Conservation (phyloP, 2,888 invertebrate species). For the Syrphus vitripennis region DNA sequence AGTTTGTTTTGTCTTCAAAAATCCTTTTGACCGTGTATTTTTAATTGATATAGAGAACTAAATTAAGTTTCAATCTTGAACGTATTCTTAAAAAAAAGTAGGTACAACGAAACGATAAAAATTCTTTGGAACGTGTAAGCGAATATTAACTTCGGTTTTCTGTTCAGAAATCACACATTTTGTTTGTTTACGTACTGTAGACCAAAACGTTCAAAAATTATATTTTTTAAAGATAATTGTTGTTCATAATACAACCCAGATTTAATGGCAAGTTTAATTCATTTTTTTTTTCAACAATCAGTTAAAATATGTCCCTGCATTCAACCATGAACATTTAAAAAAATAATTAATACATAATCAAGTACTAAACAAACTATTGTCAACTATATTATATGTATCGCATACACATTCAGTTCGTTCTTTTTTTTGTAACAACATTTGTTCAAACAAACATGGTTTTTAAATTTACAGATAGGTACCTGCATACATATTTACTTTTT, state of each 20-base stretch:
- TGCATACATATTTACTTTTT: background rate
- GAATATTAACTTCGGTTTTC: too few relatives aligned
- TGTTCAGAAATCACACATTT: too few relatives aligned
- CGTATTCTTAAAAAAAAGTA: too few relatives aligned
- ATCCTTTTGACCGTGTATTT: too few relatives aligned
- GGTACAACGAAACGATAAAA: too few relatives aligned
- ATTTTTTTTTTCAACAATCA: background rate
- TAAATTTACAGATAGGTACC: background rate
- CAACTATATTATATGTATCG: background rate
- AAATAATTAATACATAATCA: background rate
- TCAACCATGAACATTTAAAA: background rate
- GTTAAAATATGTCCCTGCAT: background rate
- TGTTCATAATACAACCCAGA: background rate
- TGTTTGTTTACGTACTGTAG: background rate
- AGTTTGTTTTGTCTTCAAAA: too few relatives aligned
- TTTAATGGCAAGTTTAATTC: too few relatives aligned
- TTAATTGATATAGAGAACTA: too few relatives aligned
- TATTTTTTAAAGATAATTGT: background rate
- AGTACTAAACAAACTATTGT: background rate
- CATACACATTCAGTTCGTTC: background rate
- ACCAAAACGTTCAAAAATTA: background rate
- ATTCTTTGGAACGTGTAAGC: too few relatives aligned
- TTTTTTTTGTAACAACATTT: conserved; percentile 46
- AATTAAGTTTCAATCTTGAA: too few relatives aligned
- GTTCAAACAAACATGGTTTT: conserved; percentile 55